Evolutionary conservation across 2,113 vertebrate species (phyloP), one percentile per base, ranked within the genome.

Genomic region (Percina caprodes): DNA sequence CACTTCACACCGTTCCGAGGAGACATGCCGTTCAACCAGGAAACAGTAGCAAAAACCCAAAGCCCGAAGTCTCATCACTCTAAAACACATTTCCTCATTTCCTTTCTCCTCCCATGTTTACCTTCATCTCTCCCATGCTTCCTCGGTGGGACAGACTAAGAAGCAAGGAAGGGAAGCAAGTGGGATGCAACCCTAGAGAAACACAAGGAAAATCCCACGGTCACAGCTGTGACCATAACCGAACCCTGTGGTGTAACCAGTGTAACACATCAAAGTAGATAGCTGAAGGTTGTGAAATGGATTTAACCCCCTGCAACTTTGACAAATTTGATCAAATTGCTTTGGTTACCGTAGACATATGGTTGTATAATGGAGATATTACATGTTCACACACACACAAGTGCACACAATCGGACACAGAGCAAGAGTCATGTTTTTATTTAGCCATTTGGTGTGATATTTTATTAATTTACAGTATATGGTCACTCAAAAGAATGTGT

Each of bases 201-300:
- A 35, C 6, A 33, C 30, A 35, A 39, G 35, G 1, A 39, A 39
- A 39, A 39, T 39, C 35, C 35, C 35, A 39, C 35, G 35, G 35
- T 39, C 35, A 39, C 35, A 39, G 35, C 35, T 39, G 35, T 9
- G 35, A 39, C 35, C 35, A 9, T 8, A 7, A 39, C 52, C 51
- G 51, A 42, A 51, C 15, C 62, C 48, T 46, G 26, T 48, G 6
- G 35, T 0, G 19, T 0, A 42, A 16, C 58, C 26, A 4, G 35
- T 0, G 19, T 0, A 45, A 18, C 58, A 39, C 58, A 55, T 75
- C 33, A 42, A 6, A 61, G 23, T 12, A 19, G 48, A 74, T 11
- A 16, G 67, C 63, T 63, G 62, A 76, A 81, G 66, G 83, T 86
- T 58, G 26, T 6, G 55, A 72, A 33, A 59, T 33, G n/a, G 9